These are phyloP conservation scores for Lutjanus campechanus DNA, from an alignment of 2,797 vertebrate genomes.

Conservation along the genomic window DNA sequence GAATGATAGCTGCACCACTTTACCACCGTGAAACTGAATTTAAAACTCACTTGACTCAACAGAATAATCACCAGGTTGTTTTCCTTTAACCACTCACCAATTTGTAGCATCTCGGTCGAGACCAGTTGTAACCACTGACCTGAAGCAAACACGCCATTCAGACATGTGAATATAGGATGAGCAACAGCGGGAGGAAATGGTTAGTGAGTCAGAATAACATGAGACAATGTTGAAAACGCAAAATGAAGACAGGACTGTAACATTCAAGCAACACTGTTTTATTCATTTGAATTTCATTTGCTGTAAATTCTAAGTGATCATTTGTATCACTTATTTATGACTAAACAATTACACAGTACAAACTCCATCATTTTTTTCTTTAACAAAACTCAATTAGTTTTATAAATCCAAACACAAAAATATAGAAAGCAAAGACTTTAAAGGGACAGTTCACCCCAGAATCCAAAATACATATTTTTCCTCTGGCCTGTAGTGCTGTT, in stretches of 20 bases:
- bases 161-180: constrained; percentile 45
- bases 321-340: neutral
- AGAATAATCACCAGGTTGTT: constrained; percentile 70
- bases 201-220: constrained; percentile 51
- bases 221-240: constrained; percentile 23
- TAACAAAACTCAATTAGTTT: constrained; percentile 3
- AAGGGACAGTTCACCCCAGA: too few species aligned
- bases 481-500: too few species aligned
- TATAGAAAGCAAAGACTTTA: constrained; percentile 13
- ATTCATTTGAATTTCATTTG: constrained; percentile 36
- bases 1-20: constrained; percentile 54
- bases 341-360: constrained; percentile 33
- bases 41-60: constrained; percentile 73
- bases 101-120: constrained; percentile 69
- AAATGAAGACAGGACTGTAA: constrained; percentile 54
- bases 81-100: constrained; percentile 72
- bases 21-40: constrained; percentile 37
- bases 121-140: constrained; percentile 69
- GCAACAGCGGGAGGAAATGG: constrained; percentile 59
- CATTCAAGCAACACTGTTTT: constrained; percentile 54
- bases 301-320: constrained; percentile 12
- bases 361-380: constrained; percentile 21
- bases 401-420: constrained; percentile 6
- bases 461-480: too few species aligned
- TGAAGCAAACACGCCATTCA: constrained; percentile 71